Percentiles rank a stretch among this genome's conserved stretches.
Conservation (phyloP, 2,113 vertebrate genomes). For the Laticauda colubrina region DNA sequence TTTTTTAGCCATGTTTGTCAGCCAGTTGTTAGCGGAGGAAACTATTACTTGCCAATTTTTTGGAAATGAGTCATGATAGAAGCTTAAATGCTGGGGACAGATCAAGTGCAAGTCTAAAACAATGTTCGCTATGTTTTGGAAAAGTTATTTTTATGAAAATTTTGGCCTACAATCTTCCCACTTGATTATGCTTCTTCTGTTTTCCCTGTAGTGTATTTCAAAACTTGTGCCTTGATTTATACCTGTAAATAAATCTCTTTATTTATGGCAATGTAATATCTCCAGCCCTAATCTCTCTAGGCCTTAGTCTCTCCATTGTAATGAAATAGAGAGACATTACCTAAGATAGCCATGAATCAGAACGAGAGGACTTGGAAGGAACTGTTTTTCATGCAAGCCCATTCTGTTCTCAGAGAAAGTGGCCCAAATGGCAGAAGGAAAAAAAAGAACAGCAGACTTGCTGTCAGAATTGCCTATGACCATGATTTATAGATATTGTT, state of each 20-base stretch:
- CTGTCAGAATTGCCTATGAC: constrained; percentile 28
- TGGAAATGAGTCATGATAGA: constrained; percentile 67
- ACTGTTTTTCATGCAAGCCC: constrained; percentile 53
- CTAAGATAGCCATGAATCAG: constrained; percentile 71
- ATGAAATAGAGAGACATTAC: constrained; percentile 70
- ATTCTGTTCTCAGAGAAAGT: constrained; percentile 40
- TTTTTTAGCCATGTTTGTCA: constrained; percentile 30
- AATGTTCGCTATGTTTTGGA: constrained; percentile 68
- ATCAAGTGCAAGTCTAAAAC: constrained; percentile 59
- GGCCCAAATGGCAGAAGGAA: constrained; percentile 43
- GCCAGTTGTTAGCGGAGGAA: constrained; percentile 58
- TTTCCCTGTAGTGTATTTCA: constrained; percentile 60
- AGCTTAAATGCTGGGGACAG: constrained; percentile 55
- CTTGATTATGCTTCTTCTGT: constrained; percentile 61
- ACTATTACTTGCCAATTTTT: constrained; percentile 55
- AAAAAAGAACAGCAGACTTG: background rate
- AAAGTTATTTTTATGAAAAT: constrained; percentile 68
- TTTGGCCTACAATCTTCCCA: constrained; percentile 55
- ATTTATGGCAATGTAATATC: constrained; percentile 69
- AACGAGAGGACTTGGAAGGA: constrained; percentile 55
- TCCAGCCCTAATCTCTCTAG: constrained; percentile 48
- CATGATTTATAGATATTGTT: background rate
- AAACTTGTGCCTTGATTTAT: constrained; percentile 65
- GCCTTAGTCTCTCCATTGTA: constrained; percentile 60
- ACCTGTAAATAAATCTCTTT: constrained; percentile 68